A percentile compares a stretch with the other conserved stretches of the same genome.
phyloP scores from a whole-genome alignment of 2,888 invertebrate species.

The Parasteatoda lunata region DNA sequence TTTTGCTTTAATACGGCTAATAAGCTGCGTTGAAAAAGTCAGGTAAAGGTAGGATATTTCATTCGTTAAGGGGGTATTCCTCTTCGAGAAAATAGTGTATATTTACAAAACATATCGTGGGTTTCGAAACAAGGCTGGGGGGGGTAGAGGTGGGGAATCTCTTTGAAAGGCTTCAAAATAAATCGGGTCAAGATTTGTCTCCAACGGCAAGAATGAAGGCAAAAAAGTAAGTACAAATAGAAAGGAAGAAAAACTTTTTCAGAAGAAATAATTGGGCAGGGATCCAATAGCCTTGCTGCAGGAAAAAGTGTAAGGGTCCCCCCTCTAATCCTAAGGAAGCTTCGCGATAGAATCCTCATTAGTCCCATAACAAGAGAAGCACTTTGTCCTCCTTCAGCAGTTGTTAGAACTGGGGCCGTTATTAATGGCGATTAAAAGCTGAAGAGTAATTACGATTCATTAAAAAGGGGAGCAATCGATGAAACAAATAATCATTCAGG shows the following conservation, averaged over 20 bases:
- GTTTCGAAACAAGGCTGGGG: conserved; percentile 33
- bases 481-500: conserved; percentile 31
- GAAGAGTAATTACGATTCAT: conserved; percentile 60
- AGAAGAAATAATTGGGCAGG: conserved; percentile 60
- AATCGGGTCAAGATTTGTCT: conserved; percentile 36
- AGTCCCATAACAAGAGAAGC: conserved; percentile 34
- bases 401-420: conserved; percentile 32
- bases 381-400: neutral
- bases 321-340: conserved; percentile 27
- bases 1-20: conserved; percentile 51
- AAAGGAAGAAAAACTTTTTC: conserved; percentile 44
- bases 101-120: neutral
- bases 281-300: conserved; percentile 47
- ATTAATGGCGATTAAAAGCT: conserved; percentile 63
- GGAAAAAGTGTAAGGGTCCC: conserved; percentile 29
- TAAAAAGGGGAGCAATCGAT: conserved; percentile 29
- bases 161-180: conserved; percentile 31
- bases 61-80: conserved; percentile 31
- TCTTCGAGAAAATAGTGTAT: neutral
- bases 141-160: neutral
- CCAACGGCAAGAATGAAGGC: conserved; percentile 42
- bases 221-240: conserved; percentile 25
- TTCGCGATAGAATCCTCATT: conserved; percentile 46
- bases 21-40: conserved; percentile 29
- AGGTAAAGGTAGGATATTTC: conserved; percentile 32